Conservation (phyloP, 2,797 vertebrate species). For the Cottoperca gobio region DNA sequence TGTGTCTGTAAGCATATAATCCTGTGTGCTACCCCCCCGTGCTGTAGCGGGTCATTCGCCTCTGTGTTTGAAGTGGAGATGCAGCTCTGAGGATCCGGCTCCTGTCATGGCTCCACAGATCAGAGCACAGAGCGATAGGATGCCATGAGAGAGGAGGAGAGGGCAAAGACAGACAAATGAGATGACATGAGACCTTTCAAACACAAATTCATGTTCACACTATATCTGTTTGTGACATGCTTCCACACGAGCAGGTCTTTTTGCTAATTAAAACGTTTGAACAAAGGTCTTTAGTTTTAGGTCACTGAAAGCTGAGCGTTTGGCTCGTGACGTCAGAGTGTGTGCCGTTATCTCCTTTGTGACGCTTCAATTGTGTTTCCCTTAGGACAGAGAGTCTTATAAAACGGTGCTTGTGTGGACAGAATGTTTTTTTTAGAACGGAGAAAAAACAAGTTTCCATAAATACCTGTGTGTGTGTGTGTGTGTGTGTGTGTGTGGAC, state of each 20-base stretch:
- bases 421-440: too few relatives aligned
- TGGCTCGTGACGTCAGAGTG: too few relatives aligned
- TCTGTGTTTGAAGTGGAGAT: slow-evolving; percentile 70
- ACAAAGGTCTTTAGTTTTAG: too few relatives aligned
- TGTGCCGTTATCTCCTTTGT: too few relatives aligned
- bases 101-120: slow-evolving; percentile 66
- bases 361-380: too few relatives aligned
- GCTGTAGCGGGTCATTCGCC: slow-evolving; percentile 59
- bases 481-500: too few relatives aligned
- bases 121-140: slow-evolving; percentile 56
- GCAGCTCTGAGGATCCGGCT: slow-evolving; percentile 60
- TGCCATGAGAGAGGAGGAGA: slow-evolving; percentile 54
- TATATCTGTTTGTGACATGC: not conserved
- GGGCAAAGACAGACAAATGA: slow-evolving; percentile 63
- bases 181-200: slow-evolving; percentile 47
- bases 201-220: not conserved
- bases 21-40: slow-evolving; percentile 30
- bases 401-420: too few relatives aligned
- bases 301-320: too few relatives aligned
- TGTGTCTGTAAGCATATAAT: slow-evolving; percentile 33
- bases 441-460: too few relatives aligned
- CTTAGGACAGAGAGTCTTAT: too few relatives aligned
- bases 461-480: too few relatives aligned
- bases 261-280: too few relatives aligned
- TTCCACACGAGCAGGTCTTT: not conserved